Base-by-base conservation (phyloP, 1,140 invertebrate genomes). In the Drosophila tropicalis region DNA sequence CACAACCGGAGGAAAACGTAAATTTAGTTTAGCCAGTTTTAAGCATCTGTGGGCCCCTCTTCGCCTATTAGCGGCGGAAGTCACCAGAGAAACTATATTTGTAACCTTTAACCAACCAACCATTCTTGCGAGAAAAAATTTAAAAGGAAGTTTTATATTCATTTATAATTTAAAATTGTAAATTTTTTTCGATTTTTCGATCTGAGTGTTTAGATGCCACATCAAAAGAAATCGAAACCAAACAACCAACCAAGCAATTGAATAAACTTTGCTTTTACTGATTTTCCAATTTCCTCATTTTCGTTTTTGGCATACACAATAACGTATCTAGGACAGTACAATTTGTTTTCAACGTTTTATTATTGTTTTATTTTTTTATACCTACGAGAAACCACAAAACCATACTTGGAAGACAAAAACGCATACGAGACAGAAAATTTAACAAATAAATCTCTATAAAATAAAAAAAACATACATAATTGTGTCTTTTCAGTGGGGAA, bases 371-470 rank as follows among this genome's bases (percentile, higher is more conserved):
- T 74, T 70, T 70, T 83, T 87, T 78, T 63, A 72, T 70, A 79
- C 70, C 44, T 51, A 51, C 17, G 44, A 64, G 62, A 63, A 71
- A 79, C 67, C 40, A 70, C 71, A 79, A 76, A 76, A 19, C 17
- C 15, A 47, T 60, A 58, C 57, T 74, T 83, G 82, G 83, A 87
- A 69, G 71, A 85, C 67, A 86, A 70, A 65, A 51, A 22, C 17
- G 17, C n/a, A 51, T 70, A 76, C 79, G 74, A 77, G 64, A 74
- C 63, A 72, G 68, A 73, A 77, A 81, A 70, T 78, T 85, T 82
- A 85, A 82, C 65, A 82, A 86, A 86, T 89, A 83, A 82, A 86
- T 82, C 74, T 82, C 75, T 65, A 82, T 64, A 78, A 72, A 78
- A 70, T 65, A 69, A 81, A 66, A 82, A 67, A 13, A 19, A 15